Evolutionary conservation across 1,140 invertebrate genomes (phyloP).

Genomic region (Ericerus pela): DNA sequence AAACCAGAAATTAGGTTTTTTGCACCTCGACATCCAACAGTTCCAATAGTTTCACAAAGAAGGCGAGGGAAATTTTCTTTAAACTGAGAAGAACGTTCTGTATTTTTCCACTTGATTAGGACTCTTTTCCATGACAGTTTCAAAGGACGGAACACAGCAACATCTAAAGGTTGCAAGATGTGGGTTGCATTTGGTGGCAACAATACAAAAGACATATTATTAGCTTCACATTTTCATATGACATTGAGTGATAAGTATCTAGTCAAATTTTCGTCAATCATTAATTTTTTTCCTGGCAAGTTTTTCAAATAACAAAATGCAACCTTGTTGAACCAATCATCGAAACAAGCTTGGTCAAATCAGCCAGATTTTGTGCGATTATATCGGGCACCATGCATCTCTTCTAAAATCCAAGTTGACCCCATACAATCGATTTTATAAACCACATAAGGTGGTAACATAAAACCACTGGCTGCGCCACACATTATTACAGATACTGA

Average conservation of each 20-base stretch:
- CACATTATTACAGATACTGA: slow-evolving; percentile 16
- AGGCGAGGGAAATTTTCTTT: too few relatives aligned
- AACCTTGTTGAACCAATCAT: slow-evolving; percentile 29
- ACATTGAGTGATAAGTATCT: slow-evolving; percentile 29
- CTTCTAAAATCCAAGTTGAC: slow-evolving; percentile 26
- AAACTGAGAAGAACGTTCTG: too few relatives aligned
- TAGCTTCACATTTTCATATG: slow-evolving; percentile 25
- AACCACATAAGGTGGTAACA: slow-evolving; percentile 27
- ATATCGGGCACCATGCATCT: slow-evolving; percentile 25
- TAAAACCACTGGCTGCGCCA: slow-evolving; percentile 13
- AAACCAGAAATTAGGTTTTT: too few relatives aligned
- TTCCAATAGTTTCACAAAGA: too few relatives aligned
- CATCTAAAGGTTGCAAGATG: slow-evolving; percentile 31
- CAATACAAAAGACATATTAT: slow-evolving; percentile 29
- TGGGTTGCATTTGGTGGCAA: slow-evolving; percentile 31
- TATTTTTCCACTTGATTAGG: too few relatives aligned
- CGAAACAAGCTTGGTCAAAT: slow-evolving; percentile 27
- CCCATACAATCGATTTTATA: slow-evolving; percentile 30
- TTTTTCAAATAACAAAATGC: slow-evolving; percentile 24
- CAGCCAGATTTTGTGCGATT: slow-evolving; percentile 28
- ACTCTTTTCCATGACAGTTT: slow-evolving; percentile 28
- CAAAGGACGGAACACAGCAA: slow-evolving; percentile 27
- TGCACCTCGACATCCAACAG: too few relatives aligned
- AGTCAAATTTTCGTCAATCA: slow-evolving; percentile 31
- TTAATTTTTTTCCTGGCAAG: slow-evolving; percentile 22